These are phyloP conservation scores for Whitmania pigra DNA, from an alignment of 1,140 invertebrate genomes.

Conservation along the genomic window DNA sequence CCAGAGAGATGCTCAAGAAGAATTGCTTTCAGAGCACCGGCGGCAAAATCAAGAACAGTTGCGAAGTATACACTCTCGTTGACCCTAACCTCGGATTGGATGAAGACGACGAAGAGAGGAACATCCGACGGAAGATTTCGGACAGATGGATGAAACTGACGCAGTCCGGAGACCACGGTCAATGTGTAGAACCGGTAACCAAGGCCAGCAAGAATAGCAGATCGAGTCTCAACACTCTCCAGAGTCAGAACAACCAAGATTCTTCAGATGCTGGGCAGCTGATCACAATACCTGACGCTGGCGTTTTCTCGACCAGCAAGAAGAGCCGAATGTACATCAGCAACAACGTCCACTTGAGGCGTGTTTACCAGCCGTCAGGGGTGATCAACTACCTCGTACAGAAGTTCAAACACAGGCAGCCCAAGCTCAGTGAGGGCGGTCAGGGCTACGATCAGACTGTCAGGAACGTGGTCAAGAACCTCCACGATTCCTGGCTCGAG, in stretches of 20 bases:
- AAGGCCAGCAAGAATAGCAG: too few species aligned
- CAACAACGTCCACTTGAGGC: too few species aligned
- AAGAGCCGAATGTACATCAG: too few species aligned
- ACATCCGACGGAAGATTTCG: background rate
- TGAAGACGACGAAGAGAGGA: background rate
- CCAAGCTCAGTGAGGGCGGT: background rate
- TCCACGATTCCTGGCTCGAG: slow-evolving; percentile 21
- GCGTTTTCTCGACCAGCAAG: too few species aligned
- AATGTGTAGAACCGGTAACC: too few species aligned
- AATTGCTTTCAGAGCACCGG: background rate
- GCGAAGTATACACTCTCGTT: background rate
- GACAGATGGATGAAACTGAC: background rate
- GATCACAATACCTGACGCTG: too few species aligned
- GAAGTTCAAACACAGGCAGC: background rate
- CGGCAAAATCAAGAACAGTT: background rate
- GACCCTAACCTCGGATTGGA: too few species aligned
- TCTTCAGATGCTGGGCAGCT: too few species aligned
- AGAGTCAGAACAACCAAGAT: too few species aligned
- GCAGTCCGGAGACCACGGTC: too few species aligned
- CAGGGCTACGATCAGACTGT: slow-evolving; percentile 3
- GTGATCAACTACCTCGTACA: background rate
- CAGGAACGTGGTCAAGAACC: slow-evolving; percentile 18
- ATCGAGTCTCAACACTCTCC: too few species aligned
- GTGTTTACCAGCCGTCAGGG: too few species aligned
- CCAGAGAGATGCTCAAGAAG: slow-evolving; percentile 6